Evolutionary conservation across 2,888 invertebrate genomes (phyloP).

Genomic region (Eilema griseolum): DNA sequence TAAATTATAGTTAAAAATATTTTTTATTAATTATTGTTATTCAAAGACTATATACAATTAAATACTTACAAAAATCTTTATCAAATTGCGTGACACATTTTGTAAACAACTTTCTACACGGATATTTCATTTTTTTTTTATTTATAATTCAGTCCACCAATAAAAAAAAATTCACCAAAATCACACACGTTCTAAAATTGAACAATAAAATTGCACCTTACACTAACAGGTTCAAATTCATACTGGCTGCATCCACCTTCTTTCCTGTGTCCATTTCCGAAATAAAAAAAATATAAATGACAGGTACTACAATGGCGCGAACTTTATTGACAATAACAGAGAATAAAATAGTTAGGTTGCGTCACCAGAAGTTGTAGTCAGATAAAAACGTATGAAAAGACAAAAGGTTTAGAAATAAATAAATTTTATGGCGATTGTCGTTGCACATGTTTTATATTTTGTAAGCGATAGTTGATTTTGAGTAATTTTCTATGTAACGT

Average conservation of each 20-base stretch:
- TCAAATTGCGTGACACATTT: slow-evolving; percentile 64
- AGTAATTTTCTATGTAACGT: background rate
- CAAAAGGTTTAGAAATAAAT: slow-evolving; percentile 30
- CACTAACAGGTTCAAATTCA: slow-evolving; percentile 75
- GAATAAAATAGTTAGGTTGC: slow-evolving; percentile 46
- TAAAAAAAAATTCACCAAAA: slow-evolving; percentile 25
- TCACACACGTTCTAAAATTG: slow-evolving; percentile 28
- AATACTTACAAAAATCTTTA: slow-evolving; percentile 71
- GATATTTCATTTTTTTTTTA: slow-evolving; percentile 75
- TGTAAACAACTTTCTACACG: slow-evolving; percentile 68
- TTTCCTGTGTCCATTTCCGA: slow-evolving; percentile 82
- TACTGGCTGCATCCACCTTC: slow-evolving; percentile 73
- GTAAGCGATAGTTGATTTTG: slow-evolving; percentile 13
- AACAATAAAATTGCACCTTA: slow-evolving; percentile 74
- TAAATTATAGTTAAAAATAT: too few relatives aligned
- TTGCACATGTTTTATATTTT: slow-evolving; percentile 20
- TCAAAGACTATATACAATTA: background rate
- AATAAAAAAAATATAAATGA: slow-evolving; percentile 68
- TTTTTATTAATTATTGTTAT: too few relatives aligned
- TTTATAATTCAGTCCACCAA: slow-evolving; percentile 13
- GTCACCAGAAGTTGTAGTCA: slow-evolving; percentile 39
- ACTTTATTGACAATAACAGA: slow-evolving; percentile 53
- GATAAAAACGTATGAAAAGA: slow-evolving; percentile 40
- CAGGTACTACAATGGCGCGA: slow-evolving; percentile 70
- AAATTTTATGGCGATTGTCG: slow-evolving; percentile 16